Conservation (phyloP, 2,888 invertebrate genomes). For the Patella caerulea region DNA sequence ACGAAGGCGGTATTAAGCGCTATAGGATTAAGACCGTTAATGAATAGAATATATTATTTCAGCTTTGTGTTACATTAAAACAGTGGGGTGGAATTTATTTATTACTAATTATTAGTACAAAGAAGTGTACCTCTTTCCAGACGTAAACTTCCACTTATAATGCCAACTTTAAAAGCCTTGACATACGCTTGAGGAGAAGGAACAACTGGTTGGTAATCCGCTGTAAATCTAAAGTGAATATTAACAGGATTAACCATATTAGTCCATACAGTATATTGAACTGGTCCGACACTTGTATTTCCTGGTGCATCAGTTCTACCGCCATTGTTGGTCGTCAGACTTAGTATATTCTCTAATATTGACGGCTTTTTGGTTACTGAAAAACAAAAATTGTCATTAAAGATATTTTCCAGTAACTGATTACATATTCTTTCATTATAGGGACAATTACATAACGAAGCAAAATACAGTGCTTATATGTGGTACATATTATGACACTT, state of each 20-base stretch:
- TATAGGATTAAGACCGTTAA: too few relatives aligned
- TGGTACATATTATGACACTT: too few relatives aligned
- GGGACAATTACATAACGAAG: too few relatives aligned
- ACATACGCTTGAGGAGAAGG: constrained; percentile 10
- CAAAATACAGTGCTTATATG: too few relatives aligned
- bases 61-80: too few relatives aligned
- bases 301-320: constrained; percentile 5
- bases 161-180: constrained; percentile 15
- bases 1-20: too few relatives aligned
- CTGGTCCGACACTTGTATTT: neutral
- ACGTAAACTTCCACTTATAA: neutral
- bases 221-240: neutral
- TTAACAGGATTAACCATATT: constrained; percentile 6
- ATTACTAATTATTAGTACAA: too few relatives aligned
- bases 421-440: too few relatives aligned
- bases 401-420: too few relatives aligned
- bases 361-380: neutral
- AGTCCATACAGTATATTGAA: neutral
- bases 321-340: neutral
- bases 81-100: too few relatives aligned
- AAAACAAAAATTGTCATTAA: neutral
- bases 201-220: neutral
- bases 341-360: constrained; percentile 8
- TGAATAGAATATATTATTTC: too few relatives aligned
- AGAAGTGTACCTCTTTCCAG: too few relatives aligned